Conservation (phyloP, 2,113 vertebrate genomes). For the Indicator indicator region DNA sequence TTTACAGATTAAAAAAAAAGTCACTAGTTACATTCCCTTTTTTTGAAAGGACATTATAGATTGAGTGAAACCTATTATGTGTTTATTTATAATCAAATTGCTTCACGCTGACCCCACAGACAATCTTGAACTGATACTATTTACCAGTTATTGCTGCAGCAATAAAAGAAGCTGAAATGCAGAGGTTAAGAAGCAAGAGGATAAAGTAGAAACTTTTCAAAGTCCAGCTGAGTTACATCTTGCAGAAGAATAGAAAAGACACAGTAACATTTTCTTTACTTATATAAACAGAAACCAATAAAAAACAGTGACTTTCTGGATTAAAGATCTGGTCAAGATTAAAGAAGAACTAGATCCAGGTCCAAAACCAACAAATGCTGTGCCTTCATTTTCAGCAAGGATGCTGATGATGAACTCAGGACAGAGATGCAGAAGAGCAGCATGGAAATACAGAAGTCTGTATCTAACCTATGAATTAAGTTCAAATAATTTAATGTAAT, state of each 20-base stretch:
- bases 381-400: not conserved
- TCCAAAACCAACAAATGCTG: not conserved
- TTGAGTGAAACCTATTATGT: not conserved
- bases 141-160: not conserved
- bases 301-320: not conserved
- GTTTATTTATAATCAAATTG: not conserved
- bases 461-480: not conserved
- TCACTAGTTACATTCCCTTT: not conserved
- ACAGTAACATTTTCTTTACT: not conserved
- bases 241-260: not conserved
- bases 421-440: not conserved
- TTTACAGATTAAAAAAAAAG: not conserved
- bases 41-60: not conserved
- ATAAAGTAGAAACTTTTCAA: not conserved
- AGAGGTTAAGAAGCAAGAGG: not conserved
- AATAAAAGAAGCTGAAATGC: not conserved
- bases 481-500: not conserved
- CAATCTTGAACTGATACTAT: not conserved
- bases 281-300: not conserved
- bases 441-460: not conserved
- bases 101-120: not conserved
- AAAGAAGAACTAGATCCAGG: not conserved
- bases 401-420: not conserved
- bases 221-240: slow-evolving; percentile 17
- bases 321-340: not conserved